Percentiles rank a stretch among this genome's conserved stretches.
Evolutionary conservation across 2,888 invertebrate species (phyloP).

Genomic region (Salticus scenicus): DNA sequence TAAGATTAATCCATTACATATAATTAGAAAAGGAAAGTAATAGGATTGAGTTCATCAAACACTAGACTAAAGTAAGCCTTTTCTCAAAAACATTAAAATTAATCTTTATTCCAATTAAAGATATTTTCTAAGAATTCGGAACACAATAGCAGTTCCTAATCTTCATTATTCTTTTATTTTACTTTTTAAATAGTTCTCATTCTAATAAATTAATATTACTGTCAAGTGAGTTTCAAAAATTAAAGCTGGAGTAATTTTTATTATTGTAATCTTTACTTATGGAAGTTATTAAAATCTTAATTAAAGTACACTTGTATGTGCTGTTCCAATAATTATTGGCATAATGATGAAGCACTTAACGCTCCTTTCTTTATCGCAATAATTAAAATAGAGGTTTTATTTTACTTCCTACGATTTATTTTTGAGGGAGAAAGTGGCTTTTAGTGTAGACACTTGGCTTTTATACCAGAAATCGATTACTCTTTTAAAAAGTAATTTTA

Average conservation of each 20-base stretch:
- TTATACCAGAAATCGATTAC: background rate
- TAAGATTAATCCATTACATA: too few relatives aligned
- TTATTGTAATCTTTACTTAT: background rate
- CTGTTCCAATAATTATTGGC: background rate
- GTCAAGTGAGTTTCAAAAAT: too few relatives aligned
- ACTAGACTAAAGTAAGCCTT: too few relatives aligned
- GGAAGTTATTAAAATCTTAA: background rate
- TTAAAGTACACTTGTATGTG: background rate
- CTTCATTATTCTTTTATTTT: too few relatives aligned
- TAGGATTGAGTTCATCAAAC: too few relatives aligned
- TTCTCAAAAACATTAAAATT: background rate
- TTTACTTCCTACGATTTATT: background rate
- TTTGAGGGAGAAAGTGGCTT: background rate
- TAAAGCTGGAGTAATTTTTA: background rate
- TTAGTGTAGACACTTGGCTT: background rate
- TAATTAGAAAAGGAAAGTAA: too few relatives aligned
- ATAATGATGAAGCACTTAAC: background rate
- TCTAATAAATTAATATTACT: too few relatives aligned
- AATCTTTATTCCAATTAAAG: background rate
- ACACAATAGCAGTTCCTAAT: too few relatives aligned
- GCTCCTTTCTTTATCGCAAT: background rate
- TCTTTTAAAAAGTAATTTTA: conserved; percentile 9
- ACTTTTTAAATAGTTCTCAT: too few relatives aligned
- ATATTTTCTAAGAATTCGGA: background rate
- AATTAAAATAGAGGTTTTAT: background rate